phyloP scores from a whole-genome alignment of 1,140 invertebrate genomes.

The Lanistes nyassanus region DNA sequence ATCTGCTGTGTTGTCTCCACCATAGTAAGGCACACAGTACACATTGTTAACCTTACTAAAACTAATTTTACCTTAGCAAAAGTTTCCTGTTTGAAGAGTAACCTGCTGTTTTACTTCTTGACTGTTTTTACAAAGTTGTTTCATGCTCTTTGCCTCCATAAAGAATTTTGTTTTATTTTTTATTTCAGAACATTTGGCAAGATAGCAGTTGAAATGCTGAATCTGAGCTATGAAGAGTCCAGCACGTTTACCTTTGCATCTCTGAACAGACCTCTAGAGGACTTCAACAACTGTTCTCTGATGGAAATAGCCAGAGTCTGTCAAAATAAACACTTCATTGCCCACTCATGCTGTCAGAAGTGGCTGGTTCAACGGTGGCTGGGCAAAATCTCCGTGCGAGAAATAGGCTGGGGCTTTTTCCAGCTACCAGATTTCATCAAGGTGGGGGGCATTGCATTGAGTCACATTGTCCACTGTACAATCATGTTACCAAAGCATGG shows the following conservation, averaged over 20 bases:
- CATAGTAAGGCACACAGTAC: no score
- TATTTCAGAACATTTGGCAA: slow-evolving; percentile 63
- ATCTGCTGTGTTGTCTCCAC: no score
- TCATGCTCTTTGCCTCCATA: no score
- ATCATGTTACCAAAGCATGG: slow-evolving; percentile 24
- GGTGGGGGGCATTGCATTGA: slow-evolving; percentile 40
- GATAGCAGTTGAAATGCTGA: slow-evolving; percentile 64
- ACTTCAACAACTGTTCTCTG: slow-evolving; percentile 62
- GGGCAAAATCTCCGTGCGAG: slow-evolving; percentile 62
- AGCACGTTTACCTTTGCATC: slow-evolving; percentile 61
- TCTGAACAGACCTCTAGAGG: slow-evolving; percentile 59
- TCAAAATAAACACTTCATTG: slow-evolving; percentile 62
- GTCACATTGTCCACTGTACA: no score
- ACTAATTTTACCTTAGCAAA: no score
- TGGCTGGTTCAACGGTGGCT: slow-evolving; percentile 65
- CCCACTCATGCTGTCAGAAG: slow-evolving; percentile 68
- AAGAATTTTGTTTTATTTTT: slow-evolving; percentile 10
- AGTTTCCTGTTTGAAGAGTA: no score
- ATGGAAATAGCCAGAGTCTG: slow-evolving; percentile 60
- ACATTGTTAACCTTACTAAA: no score
- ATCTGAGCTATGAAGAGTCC: slow-evolving; percentile 61
- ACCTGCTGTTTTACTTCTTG: no score
- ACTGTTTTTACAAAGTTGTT: no score
- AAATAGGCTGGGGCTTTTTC: slow-evolving; percentile 59
- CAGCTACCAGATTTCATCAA: slow-evolving; percentile 62